These are phyloP conservation scores for Drosophila lacicola DNA, from an alignment of 2,888 invertebrate genomes.

Conservation along the genomic window DNA sequence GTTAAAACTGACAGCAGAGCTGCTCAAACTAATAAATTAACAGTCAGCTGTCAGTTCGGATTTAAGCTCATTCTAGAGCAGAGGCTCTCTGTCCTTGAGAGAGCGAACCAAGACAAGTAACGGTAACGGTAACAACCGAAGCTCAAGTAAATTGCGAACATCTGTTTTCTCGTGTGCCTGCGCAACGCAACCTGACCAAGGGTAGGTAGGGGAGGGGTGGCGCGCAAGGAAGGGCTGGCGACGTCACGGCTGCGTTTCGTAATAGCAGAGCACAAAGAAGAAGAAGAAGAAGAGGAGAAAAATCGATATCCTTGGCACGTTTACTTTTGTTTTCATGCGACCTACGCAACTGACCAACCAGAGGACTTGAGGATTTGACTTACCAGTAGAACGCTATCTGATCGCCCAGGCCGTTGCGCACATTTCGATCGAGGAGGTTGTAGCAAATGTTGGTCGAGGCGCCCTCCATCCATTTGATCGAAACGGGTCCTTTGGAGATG, in stretches of 20 bases:
- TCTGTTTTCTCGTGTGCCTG: constrained; percentile 42
- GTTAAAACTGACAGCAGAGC: constrained; percentile 3
- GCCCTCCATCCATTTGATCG: constrained; percentile 97
- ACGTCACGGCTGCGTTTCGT: constrained; percentile 58
- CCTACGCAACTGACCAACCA: constrained; percentile 28
- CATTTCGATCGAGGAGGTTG: constrained; percentile 96
- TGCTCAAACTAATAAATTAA: constrained; percentile 25
- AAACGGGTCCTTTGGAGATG: constrained; percentile 93
- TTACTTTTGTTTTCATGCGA: constrained; percentile 68
- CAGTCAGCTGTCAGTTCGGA: constrained; percentile 41
- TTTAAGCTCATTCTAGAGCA: constrained; percentile 10
- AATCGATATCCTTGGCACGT: constrained; percentile 32
- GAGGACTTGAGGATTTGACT: constrained; percentile 84
- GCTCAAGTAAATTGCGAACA: constrained; percentile 32
- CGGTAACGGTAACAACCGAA: neutral
- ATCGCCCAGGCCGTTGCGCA: constrained; percentile 94
- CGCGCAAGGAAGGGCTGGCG: constrained; percentile 7
- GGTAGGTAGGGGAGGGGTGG: constrained; percentile 13
- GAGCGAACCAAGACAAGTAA: constrained; percentile 21
- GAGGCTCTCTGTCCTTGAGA: constrained; percentile 39
- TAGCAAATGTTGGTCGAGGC: constrained; percentile 98
- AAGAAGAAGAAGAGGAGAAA: constrained; percentile 12
- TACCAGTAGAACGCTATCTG: constrained; percentile 98
- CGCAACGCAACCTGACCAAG: constrained; percentile 33
- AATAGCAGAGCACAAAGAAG: constrained; percentile 40